These are phyloP conservation scores for Glyphotaelius pellucidus DNA, from an alignment of 2,888 invertebrate genomes.

Conservation along the genomic window DNA sequence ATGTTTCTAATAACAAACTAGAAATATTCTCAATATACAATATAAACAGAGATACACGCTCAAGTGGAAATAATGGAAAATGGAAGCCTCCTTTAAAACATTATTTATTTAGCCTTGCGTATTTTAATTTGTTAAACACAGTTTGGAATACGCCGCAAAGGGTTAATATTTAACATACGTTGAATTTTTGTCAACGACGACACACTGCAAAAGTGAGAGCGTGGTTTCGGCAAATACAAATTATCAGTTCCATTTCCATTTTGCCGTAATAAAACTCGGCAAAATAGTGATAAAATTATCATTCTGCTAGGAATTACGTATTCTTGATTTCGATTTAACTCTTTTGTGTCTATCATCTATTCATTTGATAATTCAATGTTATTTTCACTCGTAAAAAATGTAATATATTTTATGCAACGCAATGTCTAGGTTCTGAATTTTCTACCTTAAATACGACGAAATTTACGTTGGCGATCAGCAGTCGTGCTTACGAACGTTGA, in stretches of 20 bases:
- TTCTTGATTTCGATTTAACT: background rate
- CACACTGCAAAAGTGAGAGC: slow-evolving; percentile 32
- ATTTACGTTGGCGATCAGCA: too few relatives aligned
- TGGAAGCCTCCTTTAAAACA: background rate
- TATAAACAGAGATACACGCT: background rate
- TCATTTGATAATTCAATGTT: background rate
- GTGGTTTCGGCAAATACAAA: slow-evolving; percentile 9
- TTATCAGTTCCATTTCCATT: background rate
- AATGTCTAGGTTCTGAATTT: too few relatives aligned
- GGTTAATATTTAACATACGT: slow-evolving; percentile 7
- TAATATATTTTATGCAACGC: background rate
- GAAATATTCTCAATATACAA: background rate
- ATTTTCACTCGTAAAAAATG: background rate
- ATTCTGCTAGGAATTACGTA: background rate
- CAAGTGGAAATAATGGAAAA: background rate
- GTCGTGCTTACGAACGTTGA: too few relatives aligned
- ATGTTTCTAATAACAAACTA: background rate
- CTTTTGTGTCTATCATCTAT: background rate
- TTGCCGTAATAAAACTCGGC: background rate
- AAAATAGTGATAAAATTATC: background rate
- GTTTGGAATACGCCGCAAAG: background rate
- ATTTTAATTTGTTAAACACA: background rate
- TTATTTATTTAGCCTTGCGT: background rate
- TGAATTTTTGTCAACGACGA: background rate
- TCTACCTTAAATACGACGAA: too few relatives aligned